Conservation (phyloP, 2,888 invertebrate genomes). For the Julus scanicus region DNA sequence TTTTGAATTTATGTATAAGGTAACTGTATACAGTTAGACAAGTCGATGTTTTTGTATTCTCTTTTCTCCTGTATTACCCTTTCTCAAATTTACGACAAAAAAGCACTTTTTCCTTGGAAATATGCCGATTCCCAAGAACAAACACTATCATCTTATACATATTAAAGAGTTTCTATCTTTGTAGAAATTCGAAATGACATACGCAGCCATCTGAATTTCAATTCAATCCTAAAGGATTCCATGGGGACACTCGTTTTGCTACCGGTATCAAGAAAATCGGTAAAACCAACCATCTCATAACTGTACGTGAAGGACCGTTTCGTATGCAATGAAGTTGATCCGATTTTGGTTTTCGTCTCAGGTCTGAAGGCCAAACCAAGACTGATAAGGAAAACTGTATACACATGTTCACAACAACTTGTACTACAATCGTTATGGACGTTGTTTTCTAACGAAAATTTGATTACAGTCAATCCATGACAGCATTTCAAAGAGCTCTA, state of each 20-base stretch:
- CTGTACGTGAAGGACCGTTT: background rate
- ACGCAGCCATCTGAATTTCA: background rate
- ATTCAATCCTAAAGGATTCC: slow-evolving; percentile 13
- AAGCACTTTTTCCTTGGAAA: background rate
- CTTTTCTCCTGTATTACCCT: background rate
- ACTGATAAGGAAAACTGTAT: background rate
- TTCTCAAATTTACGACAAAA: background rate
- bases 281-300: slow-evolving; percentile 27
- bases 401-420: background rate
- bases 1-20: background rate
- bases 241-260: slow-evolving; percentile 9
- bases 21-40: background rate
- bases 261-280: background rate
- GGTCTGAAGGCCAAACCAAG: background rate
- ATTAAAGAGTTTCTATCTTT: background rate
- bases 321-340: slow-evolving; percentile 1
- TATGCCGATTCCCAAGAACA: background rate
- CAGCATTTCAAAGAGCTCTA: too few species aligned
- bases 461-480: background rate
- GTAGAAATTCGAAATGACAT: slow-evolving; percentile 2
- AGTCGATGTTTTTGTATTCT: background rate
- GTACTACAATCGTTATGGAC: background rate
- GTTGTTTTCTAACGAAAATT: background rate
- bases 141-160: slow-evolving; percentile 7
- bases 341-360: background rate